These are phyloP conservation scores for Telenomus remus DNA, from an alignment of 1,140 invertebrate genomes.

Conservation along the genomic window DNA sequence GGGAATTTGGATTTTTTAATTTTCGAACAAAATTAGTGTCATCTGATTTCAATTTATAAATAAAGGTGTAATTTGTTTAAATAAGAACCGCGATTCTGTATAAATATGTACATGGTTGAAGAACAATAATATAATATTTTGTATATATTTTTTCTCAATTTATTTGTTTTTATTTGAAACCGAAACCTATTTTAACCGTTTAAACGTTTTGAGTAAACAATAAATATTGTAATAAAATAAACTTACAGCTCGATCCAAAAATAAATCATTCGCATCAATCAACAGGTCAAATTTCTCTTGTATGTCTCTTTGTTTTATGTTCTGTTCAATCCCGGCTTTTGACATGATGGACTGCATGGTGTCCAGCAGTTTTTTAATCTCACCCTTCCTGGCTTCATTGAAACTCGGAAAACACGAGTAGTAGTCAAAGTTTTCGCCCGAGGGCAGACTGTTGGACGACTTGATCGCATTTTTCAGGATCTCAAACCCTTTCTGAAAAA, in stretches of 20 bases:
- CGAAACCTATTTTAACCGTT: too few species aligned
- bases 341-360: slow-evolving; percentile 78
- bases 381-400: slow-evolving; percentile 77
- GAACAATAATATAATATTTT: too few species aligned
- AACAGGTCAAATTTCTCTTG: slow-evolving; percentile 86
- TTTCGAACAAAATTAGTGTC: too few species aligned
- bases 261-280: slow-evolving; percentile 84
- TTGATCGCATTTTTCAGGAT: slow-evolving; percentile 80
- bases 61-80: too few species aligned
- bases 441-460: slow-evolving; percentile 81
- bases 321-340: slow-evolving; percentile 78
- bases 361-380: slow-evolving; percentile 77
- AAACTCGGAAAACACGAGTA: slow-evolving; percentile 84
- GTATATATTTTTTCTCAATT: too few species aligned
- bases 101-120: too few species aligned
- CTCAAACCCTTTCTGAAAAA: slow-evolving; percentile 76
- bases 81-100: too few species aligned
- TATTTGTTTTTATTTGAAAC: too few species aligned
- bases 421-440: slow-evolving; percentile 81
- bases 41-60: too few species aligned
- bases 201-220: too few species aligned
- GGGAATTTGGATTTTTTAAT: too few species aligned
- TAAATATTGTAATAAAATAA: too few species aligned
- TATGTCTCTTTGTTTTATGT: slow-evolving; percentile 77
- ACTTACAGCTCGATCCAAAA: slow-evolving; percentile 87